Evolutionary conservation across 2,797 vertebrate genomes (phyloP).

Genomic region (Darevskia nairensis): DNA sequence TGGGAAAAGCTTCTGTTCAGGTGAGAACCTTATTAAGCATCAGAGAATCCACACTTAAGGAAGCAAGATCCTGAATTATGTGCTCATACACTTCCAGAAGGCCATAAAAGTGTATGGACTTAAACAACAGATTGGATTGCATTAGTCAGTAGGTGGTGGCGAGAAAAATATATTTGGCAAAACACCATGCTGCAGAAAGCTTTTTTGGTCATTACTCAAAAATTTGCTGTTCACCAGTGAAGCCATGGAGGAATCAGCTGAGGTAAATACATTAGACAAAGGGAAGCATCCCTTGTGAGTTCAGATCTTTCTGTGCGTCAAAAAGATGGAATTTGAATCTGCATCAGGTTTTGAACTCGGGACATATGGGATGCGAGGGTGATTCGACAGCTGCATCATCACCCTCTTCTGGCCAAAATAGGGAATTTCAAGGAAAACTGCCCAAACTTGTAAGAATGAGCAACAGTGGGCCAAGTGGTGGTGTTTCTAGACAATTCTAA

Average conservation of each 20-base stretch:
- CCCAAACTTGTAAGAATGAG: not conserved
- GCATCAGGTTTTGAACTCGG: not conserved
- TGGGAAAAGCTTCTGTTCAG: slow-evolving; percentile 66
- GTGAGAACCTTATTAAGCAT: slow-evolving; percentile 72
- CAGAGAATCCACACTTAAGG: slow-evolving; percentile 31
- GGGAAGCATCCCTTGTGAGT: not conserved
- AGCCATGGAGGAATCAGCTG: not conserved
- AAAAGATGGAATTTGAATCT: not conserved
- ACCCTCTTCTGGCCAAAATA: not conserved
- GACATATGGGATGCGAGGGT: not conserved
- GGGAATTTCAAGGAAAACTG: not conserved
- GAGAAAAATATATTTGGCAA: rapidly evolving
- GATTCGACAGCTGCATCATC: not conserved
- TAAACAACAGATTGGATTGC: not conserved
- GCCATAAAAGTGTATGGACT: not conserved
- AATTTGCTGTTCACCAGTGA: not conserved
- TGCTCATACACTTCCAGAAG: not conserved
- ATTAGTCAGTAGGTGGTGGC: too few relatives aligned
- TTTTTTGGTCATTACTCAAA: not conserved
- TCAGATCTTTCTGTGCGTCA: not conserved
- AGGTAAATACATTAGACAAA: not conserved
- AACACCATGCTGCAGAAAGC: not conserved
- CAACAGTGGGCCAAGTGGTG: not conserved
- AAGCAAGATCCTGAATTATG: not conserved
- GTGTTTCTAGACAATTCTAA: not conserved